Percentiles rank a stretch among this genome's conserved stretches.
phyloP scores from a whole-genome alignment of 1,140 invertebrate genomes.

The Drosophila persimilis region DNA sequence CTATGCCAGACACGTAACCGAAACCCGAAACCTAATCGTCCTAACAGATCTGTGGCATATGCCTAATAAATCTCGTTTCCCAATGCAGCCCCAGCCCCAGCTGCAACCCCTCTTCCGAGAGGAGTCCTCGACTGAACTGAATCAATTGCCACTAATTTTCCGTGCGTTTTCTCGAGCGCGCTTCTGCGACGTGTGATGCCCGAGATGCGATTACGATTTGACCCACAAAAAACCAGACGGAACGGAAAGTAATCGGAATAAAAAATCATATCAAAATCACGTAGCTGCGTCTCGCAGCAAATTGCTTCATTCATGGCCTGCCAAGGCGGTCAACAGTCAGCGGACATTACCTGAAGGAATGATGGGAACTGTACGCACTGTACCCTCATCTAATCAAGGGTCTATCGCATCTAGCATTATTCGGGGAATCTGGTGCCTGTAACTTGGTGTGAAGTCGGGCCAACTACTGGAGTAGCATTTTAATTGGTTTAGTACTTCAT shows the following conservation, averaged over 20 bases:
- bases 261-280: slow-evolving; percentile 53
- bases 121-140: not conserved
- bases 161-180: slow-evolving; percentile 66
- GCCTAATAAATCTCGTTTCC: slow-evolving; percentile 74
- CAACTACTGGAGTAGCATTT: slow-evolving; percentile 73
- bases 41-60: slow-evolving; percentile 70
- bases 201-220: slow-evolving; percentile 48
- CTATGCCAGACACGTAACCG: slow-evolving; percentile 63
- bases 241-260: slow-evolving; percentile 25
- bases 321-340: not conserved
- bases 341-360: not conserved
- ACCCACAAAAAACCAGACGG: slow-evolving; percentile 10
- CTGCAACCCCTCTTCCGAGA: not conserved
- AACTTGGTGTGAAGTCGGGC: slow-evolving; percentile 26
- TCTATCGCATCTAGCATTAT: slow-evolving; percentile 34
- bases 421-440: slow-evolving; percentile 30
- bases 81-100: not conserved
- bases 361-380: slow-evolving; percentile 3
- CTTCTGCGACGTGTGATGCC: slow-evolving; percentile 56
- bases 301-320: slow-evolving; percentile 71
- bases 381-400: slow-evolving; percentile 40
- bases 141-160: slow-evolving; percentile 76
- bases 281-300: slow-evolving; percentile 60
- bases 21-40: slow-evolving; percentile 46
- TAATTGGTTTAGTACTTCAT: slow-evolving; percentile 69